A percentile compares a stretch with the other conserved stretches of the same genome.
phyloP scores from a whole-genome alignment of 2,888 invertebrate species.

The Sturmia bella region DNA sequence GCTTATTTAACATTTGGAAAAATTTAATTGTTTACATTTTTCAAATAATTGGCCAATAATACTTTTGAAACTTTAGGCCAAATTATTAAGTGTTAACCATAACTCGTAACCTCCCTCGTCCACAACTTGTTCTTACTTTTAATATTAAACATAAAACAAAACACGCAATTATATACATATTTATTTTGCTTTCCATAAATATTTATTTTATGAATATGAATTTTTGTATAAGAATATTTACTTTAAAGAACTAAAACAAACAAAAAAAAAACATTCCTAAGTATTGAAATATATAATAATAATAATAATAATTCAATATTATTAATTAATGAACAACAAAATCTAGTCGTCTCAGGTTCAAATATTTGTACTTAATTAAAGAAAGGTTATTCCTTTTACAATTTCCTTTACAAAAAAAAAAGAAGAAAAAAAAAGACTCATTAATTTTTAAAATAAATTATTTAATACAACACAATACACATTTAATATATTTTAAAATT shows the following conservation, averaged over 20 bases:
- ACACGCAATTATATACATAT: background rate
- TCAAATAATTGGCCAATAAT: too few species aligned
- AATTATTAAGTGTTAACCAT: too few species aligned
- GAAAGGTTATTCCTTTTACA: conserved; percentile 18
- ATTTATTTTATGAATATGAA: conserved; percentile 17
- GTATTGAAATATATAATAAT: conserved; percentile 28
- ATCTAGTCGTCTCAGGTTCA: conserved; percentile 70
- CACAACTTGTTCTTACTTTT: conserved; percentile 15
- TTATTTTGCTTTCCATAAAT: conserved; percentile 40
- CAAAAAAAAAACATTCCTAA: conserved; percentile 61
- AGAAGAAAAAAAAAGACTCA: too few species aligned
- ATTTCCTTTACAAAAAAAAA: conserved; percentile 2
- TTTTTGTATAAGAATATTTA: conserved; percentile 12
- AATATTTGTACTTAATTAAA: conserved; percentile 44
- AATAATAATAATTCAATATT: conserved; percentile 10
- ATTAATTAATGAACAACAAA: conserved; percentile 55
- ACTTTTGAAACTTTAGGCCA: too few species aligned
- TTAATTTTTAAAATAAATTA: conserved; percentile 23
- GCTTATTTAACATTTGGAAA: too few species aligned
- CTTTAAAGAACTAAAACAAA: background rate
- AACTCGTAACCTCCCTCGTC: background rate
- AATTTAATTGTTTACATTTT: too few species aligned
- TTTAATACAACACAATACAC: background rate
- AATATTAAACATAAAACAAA: conserved; percentile 19
- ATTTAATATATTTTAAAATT: too few species aligned